A percentile compares a stretch with the other conserved stretches of the same genome.
phyloP scores from a whole-genome alignment of 2,888 invertebrate genomes.

The Spicauda simplicius region DNA sequence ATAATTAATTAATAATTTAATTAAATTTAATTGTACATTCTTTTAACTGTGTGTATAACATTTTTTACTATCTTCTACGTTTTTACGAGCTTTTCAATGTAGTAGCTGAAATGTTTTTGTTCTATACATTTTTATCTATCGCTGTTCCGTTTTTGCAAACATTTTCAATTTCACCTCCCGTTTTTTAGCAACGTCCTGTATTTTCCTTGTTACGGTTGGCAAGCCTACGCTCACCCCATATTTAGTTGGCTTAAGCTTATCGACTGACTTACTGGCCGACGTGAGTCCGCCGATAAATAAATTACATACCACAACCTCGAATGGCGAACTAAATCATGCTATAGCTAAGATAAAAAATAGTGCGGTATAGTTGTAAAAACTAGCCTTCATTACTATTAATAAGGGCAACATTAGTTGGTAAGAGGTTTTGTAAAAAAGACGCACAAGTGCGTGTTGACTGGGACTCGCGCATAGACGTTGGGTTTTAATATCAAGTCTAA shows the following conservation, averaged over 20 bases:
- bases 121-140: too few species aligned
- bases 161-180: background rate
- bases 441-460: background rate
- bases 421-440: conserved; percentile 49
- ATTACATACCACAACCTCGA: conserved; percentile 20
- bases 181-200: background rate
- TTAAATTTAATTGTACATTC: too few species aligned
- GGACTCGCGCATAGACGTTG: background rate
- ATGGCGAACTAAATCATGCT: conserved; percentile 19
- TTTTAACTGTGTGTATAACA: too few species aligned
- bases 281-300: conserved; percentile 39
- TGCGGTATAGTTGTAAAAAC: conserved; percentile 28
- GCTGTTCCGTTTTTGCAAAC: too few species aligned
- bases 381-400: conserved; percentile 33
- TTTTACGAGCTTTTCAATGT: too few species aligned
- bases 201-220: background rate
- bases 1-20: too few species aligned
- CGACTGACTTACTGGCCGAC: conserved; percentile 43
- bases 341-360: conserved; percentile 15
- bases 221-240: conserved; percentile 15
- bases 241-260: conserved; percentile 44
- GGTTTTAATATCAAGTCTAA: too few species aligned
- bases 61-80: too few species aligned
- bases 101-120: too few species aligned
- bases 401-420: conserved; percentile 42